phyloP scores from a whole-genome alignment of 2,888 invertebrate genomes.

The Sialis lutaria region DNA sequence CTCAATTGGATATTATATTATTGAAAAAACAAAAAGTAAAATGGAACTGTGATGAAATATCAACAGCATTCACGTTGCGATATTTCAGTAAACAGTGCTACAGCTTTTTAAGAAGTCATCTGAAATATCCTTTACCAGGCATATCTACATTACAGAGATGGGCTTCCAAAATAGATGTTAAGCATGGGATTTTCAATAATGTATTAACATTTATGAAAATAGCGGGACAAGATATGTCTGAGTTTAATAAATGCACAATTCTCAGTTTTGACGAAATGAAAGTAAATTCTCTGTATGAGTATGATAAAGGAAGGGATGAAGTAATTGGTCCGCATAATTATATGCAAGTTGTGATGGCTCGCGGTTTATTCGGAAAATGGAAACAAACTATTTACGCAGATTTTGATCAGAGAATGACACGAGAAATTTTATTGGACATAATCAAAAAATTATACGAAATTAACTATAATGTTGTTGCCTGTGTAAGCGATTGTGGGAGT shows the following conservation, averaged over 20 bases:
- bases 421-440: not conserved
- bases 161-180: too few relatives aligned
- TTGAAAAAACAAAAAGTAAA: too few relatives aligned
- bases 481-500: too few relatives aligned
- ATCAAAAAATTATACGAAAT: too few relatives aligned
- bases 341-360: slow-evolving; percentile 12
- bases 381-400: slow-evolving; percentile 13
- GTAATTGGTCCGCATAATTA: slow-evolving; percentile 10
- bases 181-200: not conserved
- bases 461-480: too few relatives aligned
- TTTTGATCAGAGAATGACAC: slow-evolving; percentile 13
- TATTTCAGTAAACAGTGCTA: too few relatives aligned
- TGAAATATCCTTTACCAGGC: too few relatives aligned
- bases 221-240: slow-evolving; percentile 6
- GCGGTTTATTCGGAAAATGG: slow-evolving; percentile 12
- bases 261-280: slow-evolving; percentile 11
- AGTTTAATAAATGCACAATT: slow-evolving; percentile 6
- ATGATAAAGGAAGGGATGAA: slow-evolving; percentile 10
- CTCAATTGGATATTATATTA: too few relatives aligned
- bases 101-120: too few relatives aligned
- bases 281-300: slow-evolving; percentile 9
- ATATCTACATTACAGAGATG: too few relatives aligned
- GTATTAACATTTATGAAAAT: slow-evolving; percentile 9
- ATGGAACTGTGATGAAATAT: too few relatives aligned
- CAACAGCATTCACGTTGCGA: too few relatives aligned